Evolutionary conservation across 2,797 vertebrate species (phyloP).

Genomic region (Selene dorsalis): DNA sequence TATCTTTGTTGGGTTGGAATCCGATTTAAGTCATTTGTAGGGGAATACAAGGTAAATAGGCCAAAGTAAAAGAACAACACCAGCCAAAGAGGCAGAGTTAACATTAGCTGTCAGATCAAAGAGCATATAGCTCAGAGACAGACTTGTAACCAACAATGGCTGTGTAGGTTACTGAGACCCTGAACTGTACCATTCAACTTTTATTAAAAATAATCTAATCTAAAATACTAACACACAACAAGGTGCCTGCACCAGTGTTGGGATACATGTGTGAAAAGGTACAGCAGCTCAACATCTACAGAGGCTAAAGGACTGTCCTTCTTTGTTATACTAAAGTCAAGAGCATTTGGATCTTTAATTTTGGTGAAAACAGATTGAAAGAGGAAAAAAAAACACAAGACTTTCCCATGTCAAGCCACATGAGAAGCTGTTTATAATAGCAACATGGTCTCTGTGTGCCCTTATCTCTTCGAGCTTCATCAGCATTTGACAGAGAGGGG

Average conservation of each 20-base stretch:
- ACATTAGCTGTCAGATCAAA: slow-evolving; percentile 10
- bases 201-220: slow-evolving; percentile 23
- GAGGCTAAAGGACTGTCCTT: slow-evolving; percentile 1
- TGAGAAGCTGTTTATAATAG: slow-evolving; percentile 58
- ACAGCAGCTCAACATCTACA: not conserved
- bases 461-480: slow-evolving; percentile 32
- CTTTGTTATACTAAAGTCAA: slow-evolving; percentile 1
- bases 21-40: not conserved
- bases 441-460: slow-evolving; percentile 47
- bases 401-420: slow-evolving; percentile 11
- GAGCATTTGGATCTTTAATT: slow-evolving; percentile 11
- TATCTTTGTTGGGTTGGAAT: slow-evolving; percentile 13
- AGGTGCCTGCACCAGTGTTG: not conserved
- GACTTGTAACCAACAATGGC: slow-evolving; percentile 6
- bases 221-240: not conserved
- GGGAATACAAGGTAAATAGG: not conserved
- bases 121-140: not conserved
- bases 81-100: not conserved
- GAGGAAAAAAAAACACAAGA: slow-evolving; percentile 9
- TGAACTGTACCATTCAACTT: not conserved
- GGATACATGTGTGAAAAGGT: not conserved
- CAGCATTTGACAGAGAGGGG: slow-evolving; percentile 25
- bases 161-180: not conserved
- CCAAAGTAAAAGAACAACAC: not conserved
- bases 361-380: slow-evolving; percentile 23